Base-by-base conservation (phyloP, 2,113 vertebrate genomes). In the Malurus melanocephalus region DNA sequence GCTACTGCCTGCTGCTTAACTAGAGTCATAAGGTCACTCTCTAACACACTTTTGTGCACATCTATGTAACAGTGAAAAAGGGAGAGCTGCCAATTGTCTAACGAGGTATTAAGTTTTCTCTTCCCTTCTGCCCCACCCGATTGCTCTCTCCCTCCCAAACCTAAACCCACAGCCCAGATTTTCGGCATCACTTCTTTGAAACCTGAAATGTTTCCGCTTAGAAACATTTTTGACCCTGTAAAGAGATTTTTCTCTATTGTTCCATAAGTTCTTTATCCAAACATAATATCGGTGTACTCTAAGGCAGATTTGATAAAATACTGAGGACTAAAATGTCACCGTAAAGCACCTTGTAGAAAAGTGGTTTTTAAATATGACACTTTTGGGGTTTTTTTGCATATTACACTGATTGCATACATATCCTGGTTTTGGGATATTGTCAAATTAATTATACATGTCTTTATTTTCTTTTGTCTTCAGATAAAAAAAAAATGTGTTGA, bases 1-100 rank as follows among this genome's bases (percentile, higher is more conserved):
- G 33, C 42, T 69, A 56, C 85, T 74, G 5, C 87, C 60, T 89
- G 56, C 74, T 88, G 67, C 69, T 95, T 94, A 77, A 76, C 68
- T n/a, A 67, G 52, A 90, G 48, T 69, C 45, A 35, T 85, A 92
- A 93, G 59, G 24, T 95, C 56, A 93, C 6, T 48, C 45, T 20
- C 1, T 73, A 72, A 57, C n/a, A 86, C 19, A 16, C 24, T 95
- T 93, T 68, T 74, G 76, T 92, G 60, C 59, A 26, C 5, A 1
- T 62, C 69, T 62, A 5, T 65, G 20, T n/a, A 80, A 48, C 46
- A 26, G 16, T 24, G 33, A 84, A 90, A 48, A 68, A 78, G 33
- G 17, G 10, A 81, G 61, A 75, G 72, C 17, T 87, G 72, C n/a
- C 82, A 80, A 76, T 53, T 93, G n/a, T 59, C 38, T 81, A 68